Percentiles rank a stretch among this genome's conserved stretches.
These are phyloP conservation scores for Sanderia malayensis DNA, from an alignment of 30 jellyfish, hydroid and myxozoan genomes.

Conservation along the genomic window DNA sequence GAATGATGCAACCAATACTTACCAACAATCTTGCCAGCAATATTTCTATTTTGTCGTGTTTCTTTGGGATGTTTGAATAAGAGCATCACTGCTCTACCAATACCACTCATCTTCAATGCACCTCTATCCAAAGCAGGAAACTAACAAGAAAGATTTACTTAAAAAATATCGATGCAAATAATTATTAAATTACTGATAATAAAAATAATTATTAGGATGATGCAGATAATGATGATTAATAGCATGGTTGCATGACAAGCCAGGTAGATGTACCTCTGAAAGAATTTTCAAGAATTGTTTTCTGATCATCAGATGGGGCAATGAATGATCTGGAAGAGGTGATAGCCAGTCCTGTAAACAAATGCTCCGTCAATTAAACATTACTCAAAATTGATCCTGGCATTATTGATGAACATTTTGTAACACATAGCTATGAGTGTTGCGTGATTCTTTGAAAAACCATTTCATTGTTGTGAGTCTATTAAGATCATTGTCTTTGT, in stretches of 20 bases:
- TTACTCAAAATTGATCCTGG: too few species aligned
- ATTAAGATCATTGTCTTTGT: too few species aligned
- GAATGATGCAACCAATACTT: too few species aligned
- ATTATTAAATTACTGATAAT: too few species aligned
- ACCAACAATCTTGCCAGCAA: slow-evolving; percentile 93
- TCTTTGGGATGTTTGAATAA: slow-evolving; percentile 96
- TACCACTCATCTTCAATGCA: slow-evolving; percentile 93
- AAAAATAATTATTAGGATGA: too few species aligned
- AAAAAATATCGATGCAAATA: too few species aligned
- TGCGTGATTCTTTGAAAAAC: too few species aligned
- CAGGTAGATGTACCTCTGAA: slow-evolving; percentile 68
- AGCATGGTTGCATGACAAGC: neutral
- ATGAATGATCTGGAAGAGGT: slow-evolving; percentile 94
- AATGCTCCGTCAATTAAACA: too few species aligned
- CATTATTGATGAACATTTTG: too few species aligned
- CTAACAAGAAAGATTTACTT: slow-evolving; percentile 52
- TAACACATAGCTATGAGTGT: too few species aligned
- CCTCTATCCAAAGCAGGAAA: slow-evolving; percentile 92
- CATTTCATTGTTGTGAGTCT: too few species aligned
- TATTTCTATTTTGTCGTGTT: slow-evolving; percentile 59
- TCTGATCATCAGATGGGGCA: slow-evolving; percentile 89
- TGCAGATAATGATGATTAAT: neutral
- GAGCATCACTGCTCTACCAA: slow-evolving; percentile 96
- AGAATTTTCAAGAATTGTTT: slow-evolving; percentile 65
- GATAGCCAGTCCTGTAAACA: slow-evolving; percentile 99